Evolutionary conservation across 2,888 invertebrate genomes (phyloP), one percentile per base, ranked within the genome.

Genomic region (Elysia crispata): DNA sequence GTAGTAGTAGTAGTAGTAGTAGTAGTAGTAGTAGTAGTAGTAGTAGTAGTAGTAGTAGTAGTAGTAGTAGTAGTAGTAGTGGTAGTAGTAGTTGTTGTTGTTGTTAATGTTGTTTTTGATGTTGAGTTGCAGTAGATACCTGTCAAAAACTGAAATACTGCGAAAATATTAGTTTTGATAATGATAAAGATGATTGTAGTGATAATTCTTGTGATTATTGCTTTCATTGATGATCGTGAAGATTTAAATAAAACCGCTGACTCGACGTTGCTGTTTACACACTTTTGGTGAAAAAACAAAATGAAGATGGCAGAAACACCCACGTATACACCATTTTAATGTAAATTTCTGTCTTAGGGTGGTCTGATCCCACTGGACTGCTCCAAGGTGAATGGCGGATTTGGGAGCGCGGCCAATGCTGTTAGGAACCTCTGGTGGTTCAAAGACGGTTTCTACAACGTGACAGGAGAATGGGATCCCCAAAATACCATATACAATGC

Each of bases 381-480:
- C 30, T 72, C 78, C 15, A 62, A 33, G 23, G 23, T 62, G 1
- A 62, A 31, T 0, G 62, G 62, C 23, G 72, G 72, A 18, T 78
- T 78, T 49, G 78, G 78, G 18, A 41, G 72, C 20, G 78, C 62
- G 6, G 70, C 72, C 25, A 72, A 78, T 28, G 78, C 78, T 20
- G 72, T 72, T 23, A 30, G 78, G 41, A 72, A 72, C 23, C 30
- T 78, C n/a, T 78, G 78, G 78, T 78, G 78, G 78, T 78, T 57
- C 78, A 70, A 33, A 33, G 69, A 49, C 49, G 78, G 78, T 28
- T 78, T 78, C 64, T 78, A 41, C 72, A 78, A 78, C 23, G 57
- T 78, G 18, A 72, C 78, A 13, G 78, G 62, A 5, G 72, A 78
- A 49, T 78, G 78, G 78, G 78, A 78, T n/a, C 78, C 78, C 8